These are phyloP conservation scores for Vipera latastei DNA, from an alignment of 2,797 vertebrate genomes.

Conservation along the genomic window DNA sequence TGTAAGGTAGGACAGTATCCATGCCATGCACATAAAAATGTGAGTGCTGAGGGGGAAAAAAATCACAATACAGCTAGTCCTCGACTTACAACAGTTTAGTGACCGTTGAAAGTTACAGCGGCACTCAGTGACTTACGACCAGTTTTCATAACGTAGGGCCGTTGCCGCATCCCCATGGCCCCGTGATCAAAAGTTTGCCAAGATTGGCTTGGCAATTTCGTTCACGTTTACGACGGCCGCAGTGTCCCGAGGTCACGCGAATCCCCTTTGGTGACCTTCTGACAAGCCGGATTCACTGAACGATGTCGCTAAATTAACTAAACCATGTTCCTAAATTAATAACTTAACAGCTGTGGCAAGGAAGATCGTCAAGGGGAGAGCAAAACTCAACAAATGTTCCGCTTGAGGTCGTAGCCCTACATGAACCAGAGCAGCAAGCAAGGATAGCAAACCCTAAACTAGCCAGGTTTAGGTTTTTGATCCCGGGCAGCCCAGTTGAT, in stretches of 20 bases:
- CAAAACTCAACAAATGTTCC: no score
- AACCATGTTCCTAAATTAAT: rapidly evolving
- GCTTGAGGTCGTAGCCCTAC: no score
- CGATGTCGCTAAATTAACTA: no score
- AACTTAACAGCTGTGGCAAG: rapidly evolving
- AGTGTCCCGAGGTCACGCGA: no score
- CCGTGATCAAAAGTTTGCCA: neutral
- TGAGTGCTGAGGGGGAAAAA: no score
- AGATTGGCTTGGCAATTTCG: neutral
- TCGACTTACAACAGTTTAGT: neutral
- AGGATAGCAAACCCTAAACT: no score
- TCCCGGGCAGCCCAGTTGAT: neutral
- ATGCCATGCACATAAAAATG: neutral
- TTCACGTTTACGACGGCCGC: neutral
- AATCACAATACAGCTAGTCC: neutral
- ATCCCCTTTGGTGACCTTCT: neutral
- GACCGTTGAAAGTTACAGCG: neutral
- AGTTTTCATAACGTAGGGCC: neutral
- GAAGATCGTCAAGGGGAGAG: no score
- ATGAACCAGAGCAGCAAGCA: no score
- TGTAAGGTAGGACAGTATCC: neutral
- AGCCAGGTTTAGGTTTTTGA: no score
- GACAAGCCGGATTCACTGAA: neutral
- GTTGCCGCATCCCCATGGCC: neutral
- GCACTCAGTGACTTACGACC: neutral